Evolutionary conservation across 2,888 invertebrate genomes (phyloP), one percentile per base, ranked within the genome.

Genomic region (Drosophila peninsularis): DNA sequence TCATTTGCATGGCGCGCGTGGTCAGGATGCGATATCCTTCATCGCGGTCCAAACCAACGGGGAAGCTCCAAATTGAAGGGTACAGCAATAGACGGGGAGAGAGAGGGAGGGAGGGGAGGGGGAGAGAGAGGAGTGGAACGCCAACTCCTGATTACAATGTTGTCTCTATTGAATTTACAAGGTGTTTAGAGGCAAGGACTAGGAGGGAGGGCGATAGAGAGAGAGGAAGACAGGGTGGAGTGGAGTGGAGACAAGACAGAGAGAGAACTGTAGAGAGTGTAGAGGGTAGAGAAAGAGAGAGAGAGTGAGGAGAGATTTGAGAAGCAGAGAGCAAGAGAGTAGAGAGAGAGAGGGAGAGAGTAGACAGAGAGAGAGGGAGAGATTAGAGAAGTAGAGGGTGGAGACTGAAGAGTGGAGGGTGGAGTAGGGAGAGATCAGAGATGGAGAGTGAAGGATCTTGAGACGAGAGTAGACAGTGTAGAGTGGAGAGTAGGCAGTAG

Each of bases 1-100:
- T 79, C 79, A 79, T 79, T 79, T 78, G 79, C 76, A 77, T 78
- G 62, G 74, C 69, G 75, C 75, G 75, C 75, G 78, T 76, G 75
- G 75, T 74, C 75, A 74, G 60, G 69, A 44, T 68, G 39, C 69
- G 55, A 69, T 69, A 65, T 78, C 69, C 64, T 72, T 66, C 50
- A 27, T 21, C 30, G 53, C 34, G 41, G 49, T 58, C 49, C 57
- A 41, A 42, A 49, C 58, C 42, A 55, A 6, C 42, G 41, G 63
- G 70, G 50, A 44, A 70, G 50, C 52, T 21, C 34, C 42, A 47
- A 74, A 71, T 34, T 34, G 50, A 14, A 55, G 60, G 37, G 11
- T 44, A 13, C 36, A 42, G 5, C 13, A 3, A n/a, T 10, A n/a
- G 19, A 27, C 6, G 6, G 27, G 5, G 27, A 27, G 27, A 27